A percentile compares a stretch with the other conserved stretches of the same genome.
Evolutionary conservation across 2,797 vertebrate genomes (phyloP).

Genomic region (Malacoraja senta): DNA sequence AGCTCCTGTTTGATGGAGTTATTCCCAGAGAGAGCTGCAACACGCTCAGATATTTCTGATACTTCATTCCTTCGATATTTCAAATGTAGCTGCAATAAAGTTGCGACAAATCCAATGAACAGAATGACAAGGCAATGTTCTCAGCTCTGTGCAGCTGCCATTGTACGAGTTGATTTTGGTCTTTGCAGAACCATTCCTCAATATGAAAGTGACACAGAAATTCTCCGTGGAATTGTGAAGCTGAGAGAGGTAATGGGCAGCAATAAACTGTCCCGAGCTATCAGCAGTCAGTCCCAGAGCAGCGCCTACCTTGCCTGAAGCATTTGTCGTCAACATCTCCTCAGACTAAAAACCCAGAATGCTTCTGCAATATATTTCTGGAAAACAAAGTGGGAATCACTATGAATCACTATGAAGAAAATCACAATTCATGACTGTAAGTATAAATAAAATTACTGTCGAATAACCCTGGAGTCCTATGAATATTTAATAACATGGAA

Average conservation of each 20-base stretch:
- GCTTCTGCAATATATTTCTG: neutral
- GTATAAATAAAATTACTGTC: neutral
- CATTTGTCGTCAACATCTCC: neutral
- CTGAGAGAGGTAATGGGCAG: slow-evolving; percentile 44
- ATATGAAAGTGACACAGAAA: slow-evolving; percentile 62
- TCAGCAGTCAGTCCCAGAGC: slow-evolving; percentile 2
- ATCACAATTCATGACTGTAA: neutral
- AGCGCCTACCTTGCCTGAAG: neutral
- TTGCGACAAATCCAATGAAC: neutral
- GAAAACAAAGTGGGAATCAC: neutral
- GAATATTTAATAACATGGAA: neutral
- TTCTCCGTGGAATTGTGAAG: slow-evolving; percentile 60
- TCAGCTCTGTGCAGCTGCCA: neutral
- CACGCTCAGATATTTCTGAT: slow-evolving; percentile 99
- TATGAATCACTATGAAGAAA: neutral
- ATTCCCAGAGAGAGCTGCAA: slow-evolving; percentile 98
- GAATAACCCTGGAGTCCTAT: neutral
- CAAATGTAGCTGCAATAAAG: neutral
- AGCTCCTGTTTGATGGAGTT: slow-evolving; percentile 93
- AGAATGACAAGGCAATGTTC: neutral
- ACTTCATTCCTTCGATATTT: slow-evolving; percentile 79
- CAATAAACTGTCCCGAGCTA: neutral
- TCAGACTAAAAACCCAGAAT: slow-evolving; percentile 6
- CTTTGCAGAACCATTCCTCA: slow-evolving; percentile 71
- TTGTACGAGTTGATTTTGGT: slow-evolving; percentile 40